Evolutionary conservation across 2,888 invertebrate genomes (phyloP).

Genomic region (Stramonita haemastoma): DNA sequence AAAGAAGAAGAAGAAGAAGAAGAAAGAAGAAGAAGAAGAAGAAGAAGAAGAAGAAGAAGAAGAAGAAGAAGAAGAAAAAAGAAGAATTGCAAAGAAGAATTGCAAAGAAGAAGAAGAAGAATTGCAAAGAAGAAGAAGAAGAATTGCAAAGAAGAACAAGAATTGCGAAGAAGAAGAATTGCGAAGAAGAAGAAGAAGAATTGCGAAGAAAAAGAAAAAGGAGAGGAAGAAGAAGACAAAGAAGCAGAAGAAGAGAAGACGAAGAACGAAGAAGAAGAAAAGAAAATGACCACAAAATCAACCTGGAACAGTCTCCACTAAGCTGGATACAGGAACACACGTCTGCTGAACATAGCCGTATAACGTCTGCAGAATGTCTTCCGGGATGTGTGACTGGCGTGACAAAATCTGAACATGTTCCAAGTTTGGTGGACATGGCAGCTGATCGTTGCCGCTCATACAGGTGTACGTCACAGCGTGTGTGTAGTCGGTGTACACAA

Average conservation of each 20-base stretch:
- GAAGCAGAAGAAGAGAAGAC: neutral
- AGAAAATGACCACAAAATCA: neutral
- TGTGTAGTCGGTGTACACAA: slow-evolving; percentile 45
- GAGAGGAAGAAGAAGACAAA: neutral
- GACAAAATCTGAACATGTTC: slow-evolving; percentile 41
- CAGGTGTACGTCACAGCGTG: slow-evolving; percentile 41
- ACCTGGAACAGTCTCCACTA: slow-evolving; percentile 27
- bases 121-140: too few relatives aligned
- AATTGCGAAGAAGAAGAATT: too few relatives aligned
- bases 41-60: too few relatives aligned
- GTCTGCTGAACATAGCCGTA: slow-evolving; percentile 20
- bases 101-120: too few relatives aligned
- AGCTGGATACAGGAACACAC: slow-evolving; percentile 25
- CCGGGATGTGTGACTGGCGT: slow-evolving; percentile 25
- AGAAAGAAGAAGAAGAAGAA: too few relatives aligned
- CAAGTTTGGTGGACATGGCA: slow-evolving; percentile 20
- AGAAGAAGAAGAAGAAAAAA: too few relatives aligned
- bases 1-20: too few relatives aligned
- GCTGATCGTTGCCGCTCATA: neutral
- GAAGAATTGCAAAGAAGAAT: too few relatives aligned
- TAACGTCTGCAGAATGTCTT: neutral
- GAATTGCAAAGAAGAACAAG: too few relatives aligned
- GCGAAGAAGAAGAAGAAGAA: neutral
- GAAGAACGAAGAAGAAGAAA: too few relatives aligned
- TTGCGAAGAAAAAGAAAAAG: neutral